phyloP scores from a whole-genome alignment of 2,888 invertebrate genomes.

The Ophioninae sp. region DNA sequence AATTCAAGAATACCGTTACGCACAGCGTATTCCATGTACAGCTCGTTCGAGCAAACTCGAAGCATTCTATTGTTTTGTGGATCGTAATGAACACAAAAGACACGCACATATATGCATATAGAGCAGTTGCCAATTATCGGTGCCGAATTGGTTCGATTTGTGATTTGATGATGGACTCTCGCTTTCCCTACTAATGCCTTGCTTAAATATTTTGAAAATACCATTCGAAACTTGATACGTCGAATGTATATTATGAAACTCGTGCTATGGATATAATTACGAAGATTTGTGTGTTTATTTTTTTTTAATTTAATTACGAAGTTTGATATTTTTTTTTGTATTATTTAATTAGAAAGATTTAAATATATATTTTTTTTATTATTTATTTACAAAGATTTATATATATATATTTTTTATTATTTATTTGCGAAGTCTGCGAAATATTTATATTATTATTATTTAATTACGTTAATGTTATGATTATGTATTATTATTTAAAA shows the following conservation, averaged over 20 bases:
- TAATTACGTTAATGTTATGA: no score
- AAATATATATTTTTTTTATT: background rate
- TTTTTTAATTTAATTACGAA: no score
- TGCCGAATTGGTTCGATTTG: constrained; percentile 17
- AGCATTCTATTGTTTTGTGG: constrained; percentile 17
- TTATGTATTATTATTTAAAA: no score
- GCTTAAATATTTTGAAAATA: constrained; percentile 22
- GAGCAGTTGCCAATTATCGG: background rate
- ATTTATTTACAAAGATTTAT: background rate
- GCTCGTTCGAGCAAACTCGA: constrained; percentile 11
- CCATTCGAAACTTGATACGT: background rate
- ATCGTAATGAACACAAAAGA: constrained; percentile 17
- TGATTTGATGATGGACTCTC: constrained; percentile 16
- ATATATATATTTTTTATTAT: background rate
- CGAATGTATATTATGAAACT: background rate
- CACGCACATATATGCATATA: constrained; percentile 7
- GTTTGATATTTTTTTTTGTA: no score
- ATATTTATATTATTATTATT: no score
- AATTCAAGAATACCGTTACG: constrained; percentile 45
- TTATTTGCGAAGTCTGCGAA: no score
- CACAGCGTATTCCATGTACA: constrained; percentile 35
- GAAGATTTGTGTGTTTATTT: background rate
- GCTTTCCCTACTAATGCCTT: constrained; percentile 9
- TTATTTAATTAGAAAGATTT: no score
- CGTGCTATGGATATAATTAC: background rate